These are phyloP conservation scores for Hydrophis major DNA, from an alignment of 2,797 vertebrate genomes.

Conservation along the genomic window DNA sequence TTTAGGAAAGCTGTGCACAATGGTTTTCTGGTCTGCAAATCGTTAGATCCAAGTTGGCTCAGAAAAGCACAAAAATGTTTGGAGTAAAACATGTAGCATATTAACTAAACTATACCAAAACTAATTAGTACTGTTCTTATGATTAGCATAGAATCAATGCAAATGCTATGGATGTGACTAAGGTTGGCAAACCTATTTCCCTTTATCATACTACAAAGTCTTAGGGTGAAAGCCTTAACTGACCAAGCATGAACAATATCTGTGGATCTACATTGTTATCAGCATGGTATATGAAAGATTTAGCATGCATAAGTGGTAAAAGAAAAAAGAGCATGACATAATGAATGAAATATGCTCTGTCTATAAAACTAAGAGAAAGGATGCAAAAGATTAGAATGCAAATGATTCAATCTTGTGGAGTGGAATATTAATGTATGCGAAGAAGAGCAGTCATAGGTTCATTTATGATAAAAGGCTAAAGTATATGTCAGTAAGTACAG, in stretches of 20 bases:
- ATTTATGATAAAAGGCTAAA: not conserved
- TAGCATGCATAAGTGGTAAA: not conserved
- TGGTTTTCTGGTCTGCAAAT: not conserved
- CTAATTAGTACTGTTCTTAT: not conserved
- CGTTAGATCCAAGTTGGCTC: not conserved
- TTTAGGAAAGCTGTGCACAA: not conserved
- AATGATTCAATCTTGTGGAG: not conserved
- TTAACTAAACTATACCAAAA: not conserved
- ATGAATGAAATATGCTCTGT: not conserved
- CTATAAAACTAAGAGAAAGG: not conserved
- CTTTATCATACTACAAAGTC: not conserved
- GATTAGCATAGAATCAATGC: not conserved
- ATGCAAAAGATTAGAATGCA: not conserved
- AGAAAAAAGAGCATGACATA: not conserved
- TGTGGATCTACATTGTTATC: not conserved
- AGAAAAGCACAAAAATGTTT: not conserved
- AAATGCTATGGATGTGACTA: not conserved
- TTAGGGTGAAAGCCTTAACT: not conserved
- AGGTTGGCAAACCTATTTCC: not conserved
- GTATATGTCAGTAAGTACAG: not conserved
- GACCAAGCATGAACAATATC: not conserved
- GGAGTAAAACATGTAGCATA: not conserved
- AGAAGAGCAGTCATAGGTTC: not conserved
- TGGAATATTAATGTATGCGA: not conserved
- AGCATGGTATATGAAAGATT: not conserved